Percentiles rank a stretch among this genome's conserved stretches.
Conservation (phyloP, 2,888 invertebrate species). For the Lissonota sp. region DNA sequence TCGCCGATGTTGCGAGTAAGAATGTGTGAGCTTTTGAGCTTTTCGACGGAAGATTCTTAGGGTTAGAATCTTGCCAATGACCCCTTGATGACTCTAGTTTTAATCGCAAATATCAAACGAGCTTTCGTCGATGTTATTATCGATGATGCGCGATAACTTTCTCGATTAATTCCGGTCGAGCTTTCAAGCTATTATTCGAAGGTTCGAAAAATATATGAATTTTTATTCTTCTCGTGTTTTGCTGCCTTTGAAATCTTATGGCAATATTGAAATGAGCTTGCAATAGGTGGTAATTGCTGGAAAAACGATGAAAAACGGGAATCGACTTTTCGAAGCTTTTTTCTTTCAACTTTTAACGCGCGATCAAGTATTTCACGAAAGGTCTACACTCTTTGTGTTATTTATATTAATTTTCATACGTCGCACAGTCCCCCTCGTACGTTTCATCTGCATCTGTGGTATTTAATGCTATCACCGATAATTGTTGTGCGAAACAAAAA, state of each 20-base stretch:
- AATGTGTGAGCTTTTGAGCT: slow-evolving; percentile 4
- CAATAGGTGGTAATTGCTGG: background rate
- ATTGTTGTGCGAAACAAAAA: slow-evolving; percentile 1
- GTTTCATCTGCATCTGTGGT: slow-evolving; percentile 7
- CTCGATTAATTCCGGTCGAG: background rate
- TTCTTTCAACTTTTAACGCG: background rate
- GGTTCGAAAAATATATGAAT: background rate
- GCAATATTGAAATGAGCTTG: no score
- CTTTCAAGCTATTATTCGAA: background rate
- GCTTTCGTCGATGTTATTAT: background rate
- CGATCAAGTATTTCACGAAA: background rate
- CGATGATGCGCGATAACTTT: background rate
- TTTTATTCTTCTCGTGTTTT: no score
- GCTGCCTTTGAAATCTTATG: no score
- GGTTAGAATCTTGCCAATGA: no score
- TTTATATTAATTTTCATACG: background rate
- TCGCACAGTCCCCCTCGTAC: background rate
- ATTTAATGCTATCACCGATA: slow-evolving; percentile 18
- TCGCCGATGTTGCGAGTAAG: background rate
- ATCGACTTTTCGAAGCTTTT: no score
- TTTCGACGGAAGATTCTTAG: background rate
- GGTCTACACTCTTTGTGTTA: background rate
- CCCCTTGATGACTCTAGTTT: no score
- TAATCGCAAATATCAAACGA: background rate
- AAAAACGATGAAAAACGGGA: background rate